Evolutionary conservation across 2,888 invertebrate genomes (phyloP), one percentile per base, ranked within the genome.

Genomic region (Nematopogon swammerdamellus): DNA sequence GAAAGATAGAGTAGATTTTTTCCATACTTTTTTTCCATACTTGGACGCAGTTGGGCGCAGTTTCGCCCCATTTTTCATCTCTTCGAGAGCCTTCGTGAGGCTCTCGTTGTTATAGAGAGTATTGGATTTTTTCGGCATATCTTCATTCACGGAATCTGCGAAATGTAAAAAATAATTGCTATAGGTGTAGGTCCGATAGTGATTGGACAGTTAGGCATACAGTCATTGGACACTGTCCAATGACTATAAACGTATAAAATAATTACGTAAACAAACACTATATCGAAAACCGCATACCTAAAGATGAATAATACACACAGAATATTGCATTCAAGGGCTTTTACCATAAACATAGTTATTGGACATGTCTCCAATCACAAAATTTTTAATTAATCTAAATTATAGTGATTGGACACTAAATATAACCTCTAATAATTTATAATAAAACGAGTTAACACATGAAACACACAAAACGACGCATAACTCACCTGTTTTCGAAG

Each of bases 21-120:
- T n/a, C n/a, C n/a, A n/a, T n/a, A n/a, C n/a, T 3, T 49, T 52
- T 25, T 53, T 49, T n/a, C 30, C 45, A 43, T 53, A 55, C 52
- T 53, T 55, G 50, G 47, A 45, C 3, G 52, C 54, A 44, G 52
- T 52, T 52, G 52, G 50, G 47, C 25, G 25, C 8, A 25, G 25
- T 8, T 25, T 4, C 8, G 25, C 25, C 8, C 51, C 36, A 36
- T 49, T 47, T 45, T 17, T 43, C 48, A 50, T 19, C 30, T 50
- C 50, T 2, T 30, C 30, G 18, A 47, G 47, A 47, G 50, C 47
- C 44, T 43, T 2, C 42, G 20, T 47, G 18, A 50, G 44, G 44
- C 3, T 50, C 30, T 50, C 47, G 18, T 44, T 44, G 30, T 50
- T 47, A 44, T 50, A 50, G 19, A 47, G 19, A 44, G 44, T 47